Evolutionary conservation across 2,797 vertebrate species (phyloP), one percentile per base, ranked within the genome.

Genomic region (Lithobates pipiens): DNA sequence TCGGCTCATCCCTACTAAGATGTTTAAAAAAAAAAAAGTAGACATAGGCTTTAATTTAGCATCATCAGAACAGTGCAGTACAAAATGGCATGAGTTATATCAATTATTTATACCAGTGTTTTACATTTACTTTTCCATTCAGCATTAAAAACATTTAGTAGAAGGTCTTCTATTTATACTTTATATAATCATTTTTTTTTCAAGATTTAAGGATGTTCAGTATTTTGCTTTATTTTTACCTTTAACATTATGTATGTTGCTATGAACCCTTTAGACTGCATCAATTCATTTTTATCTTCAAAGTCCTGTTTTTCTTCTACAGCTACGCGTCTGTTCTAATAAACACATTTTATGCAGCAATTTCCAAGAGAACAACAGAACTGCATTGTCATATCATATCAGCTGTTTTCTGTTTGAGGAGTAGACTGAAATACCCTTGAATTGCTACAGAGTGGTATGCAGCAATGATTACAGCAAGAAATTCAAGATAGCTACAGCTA

Each of bases 391-490:
- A 84, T 63, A 73, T 84, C 65, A 44, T 46, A 72, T 84, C 76
- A 84, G 32, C 76, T 77, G 25, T 72, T 69, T 65, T 6, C 39
- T 57, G 8, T 57, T 72, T 69, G 50, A 84, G 46, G 29, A 78
- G 34, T 78, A 78, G 46, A 84, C 82, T 84, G 46, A 84, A 84
- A 84, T 78, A 72, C 68, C 50, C 82, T 77, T 73, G 27, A 18
- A 72, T 44, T 78, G 39, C 44, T 77, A 10, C 34, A 76, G 29
- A 76, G 67, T 23, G 27, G 67, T 76, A 57, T 68, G 23, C 18
- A 75, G 57, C 36, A 72, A 21, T 63, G 54, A 34, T 23, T 34
- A 34, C 57, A 15, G 69, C 68, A 77, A 4, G 68, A 34, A 25
- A 70, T 71, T 13, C 67, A 77, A 44, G 69, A 57, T 42, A 77